A percentile compares a stretch with the other conserved stretches of the same genome.
Conservation (phyloP, 2,797 vertebrate genomes). For the Catamblyrhynchus diadema region DNA sequence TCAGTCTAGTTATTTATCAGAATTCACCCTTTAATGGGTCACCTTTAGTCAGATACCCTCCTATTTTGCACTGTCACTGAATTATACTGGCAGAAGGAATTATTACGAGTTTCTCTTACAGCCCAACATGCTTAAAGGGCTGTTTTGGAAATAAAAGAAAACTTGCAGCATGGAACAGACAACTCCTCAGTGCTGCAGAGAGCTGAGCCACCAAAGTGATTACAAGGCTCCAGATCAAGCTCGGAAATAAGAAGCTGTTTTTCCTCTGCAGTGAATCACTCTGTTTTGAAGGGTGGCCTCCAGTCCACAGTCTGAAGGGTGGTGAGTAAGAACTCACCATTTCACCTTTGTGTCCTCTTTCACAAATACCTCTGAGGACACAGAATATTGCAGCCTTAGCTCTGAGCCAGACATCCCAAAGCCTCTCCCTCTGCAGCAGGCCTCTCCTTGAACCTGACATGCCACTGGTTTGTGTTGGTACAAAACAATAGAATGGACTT, state of each 20-base stretch:
- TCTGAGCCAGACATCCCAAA: background rate
- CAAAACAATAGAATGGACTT: background rate
- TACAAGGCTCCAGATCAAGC: background rate
- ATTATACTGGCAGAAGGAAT: background rate
- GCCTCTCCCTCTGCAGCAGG: background rate
- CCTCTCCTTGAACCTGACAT: background rate
- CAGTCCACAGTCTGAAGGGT: background rate
- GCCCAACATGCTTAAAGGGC: background rate
- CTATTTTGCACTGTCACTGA: background rate
- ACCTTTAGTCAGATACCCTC: background rate
- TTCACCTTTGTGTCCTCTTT: background rate
- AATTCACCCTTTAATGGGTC: background rate
- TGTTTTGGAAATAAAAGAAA: conserved; percentile 18
- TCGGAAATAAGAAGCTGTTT: background rate
- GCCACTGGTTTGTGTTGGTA: background rate
- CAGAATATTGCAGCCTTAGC: background rate
- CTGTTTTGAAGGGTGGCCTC: background rate
- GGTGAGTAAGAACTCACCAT: background rate
- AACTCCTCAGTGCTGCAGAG: background rate
- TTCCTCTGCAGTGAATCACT: background rate
- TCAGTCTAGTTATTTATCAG: background rate
- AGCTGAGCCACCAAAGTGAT: background rate
- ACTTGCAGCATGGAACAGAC: background rate
- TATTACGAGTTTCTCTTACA: background rate
- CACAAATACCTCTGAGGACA: background rate